Evolutionary conservation across 2,888 invertebrate species (phyloP), one percentile per base, ranked within the genome.

Genomic region (Hyposoter didymator): DNA sequence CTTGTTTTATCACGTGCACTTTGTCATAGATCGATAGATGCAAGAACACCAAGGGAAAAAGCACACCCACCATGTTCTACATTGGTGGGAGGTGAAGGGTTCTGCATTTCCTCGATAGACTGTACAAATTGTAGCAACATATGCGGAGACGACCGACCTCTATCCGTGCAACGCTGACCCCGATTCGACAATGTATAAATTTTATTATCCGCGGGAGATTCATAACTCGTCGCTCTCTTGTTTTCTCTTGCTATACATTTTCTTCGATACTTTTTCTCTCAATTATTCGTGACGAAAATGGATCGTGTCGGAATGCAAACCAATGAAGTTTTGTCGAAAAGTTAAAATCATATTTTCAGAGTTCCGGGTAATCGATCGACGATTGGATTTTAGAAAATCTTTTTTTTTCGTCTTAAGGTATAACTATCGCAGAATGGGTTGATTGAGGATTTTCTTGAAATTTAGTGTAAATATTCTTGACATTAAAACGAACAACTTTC

Each of bases 111-210:
- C 78, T 64, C 72, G 52, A 72, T 59, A 43, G 70, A 84, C 62
- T 81, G 84, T 81, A 81, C 83, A 47, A 72, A 64, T 35, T 66
- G 45, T 32, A 70, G 47, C 76, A 73, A 49, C 83, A 78, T 52
- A 64, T 6, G 59, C 67, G 47, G 73, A 76, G 67, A 66, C 74
- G 55, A 73, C 75, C 79, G 79, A 69, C 70, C 84, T 79, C 64
- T 75, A 66, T 75, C 47, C 64, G 70, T 59, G 14, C 79, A 66
- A 87, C 69, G 80, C 69, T 73, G 87, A 82, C 87, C 87, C 74
- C 84, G 78, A 78, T 81, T 81, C 81, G 62, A 67, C 72, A 66
- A 67, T 62, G 79, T 79, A 74, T 78, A 55, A 85, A 66, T 80
- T 85, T 84, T 75, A 80, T 85, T 84, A 82, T 64, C 70, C 69